Percentiles rank a stretch among this genome's conserved stretches.
Conservation (phyloP, 2,113 vertebrate species). For the Dissostichus mawsoni region DNA sequence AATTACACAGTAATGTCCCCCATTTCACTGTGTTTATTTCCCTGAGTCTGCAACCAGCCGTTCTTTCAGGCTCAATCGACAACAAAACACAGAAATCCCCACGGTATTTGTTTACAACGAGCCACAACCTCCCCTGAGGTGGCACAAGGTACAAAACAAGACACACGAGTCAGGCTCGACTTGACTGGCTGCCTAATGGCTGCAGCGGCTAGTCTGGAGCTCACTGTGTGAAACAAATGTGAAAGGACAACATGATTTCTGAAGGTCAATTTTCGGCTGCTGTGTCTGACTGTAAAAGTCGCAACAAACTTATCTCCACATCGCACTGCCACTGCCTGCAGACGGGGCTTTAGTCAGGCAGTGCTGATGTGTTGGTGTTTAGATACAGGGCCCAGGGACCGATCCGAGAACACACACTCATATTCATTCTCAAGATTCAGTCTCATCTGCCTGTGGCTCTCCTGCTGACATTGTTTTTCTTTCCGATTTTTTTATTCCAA, state of each 20-base stretch:
- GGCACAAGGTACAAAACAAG: constrained; percentile 78
- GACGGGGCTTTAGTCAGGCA: constrained; percentile 3
- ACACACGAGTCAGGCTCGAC: constrained; percentile 40
- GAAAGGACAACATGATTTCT: constrained; percentile 14
- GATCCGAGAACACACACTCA: constrained; percentile 1
- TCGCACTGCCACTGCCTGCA: background rate
- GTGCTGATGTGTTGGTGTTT: background rate
- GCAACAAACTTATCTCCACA: constrained; percentile 43
- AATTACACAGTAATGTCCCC: constrained; percentile 42
- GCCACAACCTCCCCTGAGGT: constrained; percentile 65
- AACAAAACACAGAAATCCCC: constrained; percentile 73
- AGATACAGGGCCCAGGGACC: constrained; percentile 1
- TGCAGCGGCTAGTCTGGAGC: constrained; percentile 15
- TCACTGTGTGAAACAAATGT: constrained; percentile 32
- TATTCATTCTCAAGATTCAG: background rate
- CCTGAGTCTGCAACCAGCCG: background rate
- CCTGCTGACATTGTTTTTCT: background rate
- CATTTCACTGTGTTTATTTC: constrained; percentile 47
- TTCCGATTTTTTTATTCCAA: background rate
- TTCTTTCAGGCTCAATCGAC: constrained; percentile 46
- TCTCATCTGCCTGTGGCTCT: background rate
- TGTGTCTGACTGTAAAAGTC: background rate
- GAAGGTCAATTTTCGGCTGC: constrained; percentile 20
- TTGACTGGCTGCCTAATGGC: constrained; percentile 30
- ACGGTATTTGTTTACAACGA: constrained; percentile 68